These are phyloP conservation scores for Hydra vulgaris DNA, from an alignment of 30 jellyfish, hydroid and myxozoan genomes.

Conservation along the genomic window DNA sequence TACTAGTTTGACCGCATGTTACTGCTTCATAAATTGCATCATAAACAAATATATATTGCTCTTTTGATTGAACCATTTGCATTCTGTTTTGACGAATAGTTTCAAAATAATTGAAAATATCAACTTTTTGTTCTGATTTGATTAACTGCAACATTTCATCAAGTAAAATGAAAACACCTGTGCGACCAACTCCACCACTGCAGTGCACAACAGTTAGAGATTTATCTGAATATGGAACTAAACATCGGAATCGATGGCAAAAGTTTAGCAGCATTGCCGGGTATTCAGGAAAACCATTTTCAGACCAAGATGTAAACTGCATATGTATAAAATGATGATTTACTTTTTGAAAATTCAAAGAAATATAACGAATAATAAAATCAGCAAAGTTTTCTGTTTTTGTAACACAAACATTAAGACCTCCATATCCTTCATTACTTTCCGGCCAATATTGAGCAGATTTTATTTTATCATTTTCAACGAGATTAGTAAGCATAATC, in stretches of 20 bases:
- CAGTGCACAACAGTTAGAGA: conserved; percentile 71
- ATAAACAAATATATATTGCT: conserved; percentile 25
- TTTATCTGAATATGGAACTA: conserved; percentile 42
- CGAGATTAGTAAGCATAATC: conserved; percentile 10
- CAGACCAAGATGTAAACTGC: conserved; percentile 97
- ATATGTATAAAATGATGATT: conserved; percentile 20
- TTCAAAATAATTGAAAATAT: conserved; percentile 73
- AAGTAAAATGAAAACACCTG: conserved; percentile 70
- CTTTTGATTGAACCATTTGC: conserved; percentile 82
- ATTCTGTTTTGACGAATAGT: conserved; percentile 70
- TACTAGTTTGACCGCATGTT: conserved; percentile 18
- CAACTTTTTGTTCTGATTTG: conserved; percentile 42
- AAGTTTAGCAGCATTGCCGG: conserved; percentile 72
- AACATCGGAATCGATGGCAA: conserved; percentile 65
- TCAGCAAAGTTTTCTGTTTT: conserved; percentile 71
- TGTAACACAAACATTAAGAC: conserved; percentile 42
- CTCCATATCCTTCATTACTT: conserved; percentile 52
- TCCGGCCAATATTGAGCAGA: conserved; percentile 93
- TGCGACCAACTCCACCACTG: conserved; percentile 98
- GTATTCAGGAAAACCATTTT: conserved; percentile 83
- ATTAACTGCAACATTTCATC: conserved; percentile 60
- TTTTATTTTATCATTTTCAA: conserved; percentile 26
- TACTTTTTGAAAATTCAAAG: background rate
- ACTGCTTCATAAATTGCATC: conserved; percentile 21
- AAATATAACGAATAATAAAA: conserved; percentile 49